phyloP scores from a whole-genome alignment of 2,888 invertebrate genomes.

The Julus scandinavius region DNA sequence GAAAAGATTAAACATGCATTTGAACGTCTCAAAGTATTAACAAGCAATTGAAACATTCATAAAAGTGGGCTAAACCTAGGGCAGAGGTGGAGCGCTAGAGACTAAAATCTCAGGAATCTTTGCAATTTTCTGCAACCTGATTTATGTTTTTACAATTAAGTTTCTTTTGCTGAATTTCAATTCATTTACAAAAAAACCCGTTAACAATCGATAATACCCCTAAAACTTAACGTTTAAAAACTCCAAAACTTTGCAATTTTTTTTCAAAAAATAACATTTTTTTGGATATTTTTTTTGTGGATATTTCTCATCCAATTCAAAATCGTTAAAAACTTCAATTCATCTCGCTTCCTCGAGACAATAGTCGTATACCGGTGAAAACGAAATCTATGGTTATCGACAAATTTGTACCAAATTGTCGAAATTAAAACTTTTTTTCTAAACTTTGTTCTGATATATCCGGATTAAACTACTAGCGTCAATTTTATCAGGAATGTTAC shows the following conservation, averaged over 20 bases:
- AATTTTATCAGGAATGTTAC: not conserved
- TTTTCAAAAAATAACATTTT: not conserved
- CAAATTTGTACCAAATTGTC: not conserved
- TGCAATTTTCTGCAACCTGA: constrained; percentile 1
- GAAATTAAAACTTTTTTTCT: not conserved
- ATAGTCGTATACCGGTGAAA: no score
- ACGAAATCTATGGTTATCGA: no score
- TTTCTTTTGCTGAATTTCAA: not conserved
- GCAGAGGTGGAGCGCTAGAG: not conserved
- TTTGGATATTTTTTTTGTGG: not conserved
- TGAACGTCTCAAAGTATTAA: not conserved
- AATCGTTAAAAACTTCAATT: not conserved
- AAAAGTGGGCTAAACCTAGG: not conserved
- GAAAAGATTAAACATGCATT: constrained; percentile 7
- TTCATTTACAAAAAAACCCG: not conserved
- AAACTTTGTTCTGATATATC: not conserved
- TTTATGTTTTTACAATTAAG: not conserved
- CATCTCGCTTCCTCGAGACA: no score
- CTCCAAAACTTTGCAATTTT: not conserved
- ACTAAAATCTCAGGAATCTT: not conserved
- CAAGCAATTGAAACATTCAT: not conserved
- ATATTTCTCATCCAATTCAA: not conserved
- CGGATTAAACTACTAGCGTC: not conserved
- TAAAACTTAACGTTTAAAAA: not conserved
- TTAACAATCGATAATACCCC: not conserved